Base-by-base conservation (phyloP, 2,797 vertebrate species). In the Myripristis murdjan region DNA sequence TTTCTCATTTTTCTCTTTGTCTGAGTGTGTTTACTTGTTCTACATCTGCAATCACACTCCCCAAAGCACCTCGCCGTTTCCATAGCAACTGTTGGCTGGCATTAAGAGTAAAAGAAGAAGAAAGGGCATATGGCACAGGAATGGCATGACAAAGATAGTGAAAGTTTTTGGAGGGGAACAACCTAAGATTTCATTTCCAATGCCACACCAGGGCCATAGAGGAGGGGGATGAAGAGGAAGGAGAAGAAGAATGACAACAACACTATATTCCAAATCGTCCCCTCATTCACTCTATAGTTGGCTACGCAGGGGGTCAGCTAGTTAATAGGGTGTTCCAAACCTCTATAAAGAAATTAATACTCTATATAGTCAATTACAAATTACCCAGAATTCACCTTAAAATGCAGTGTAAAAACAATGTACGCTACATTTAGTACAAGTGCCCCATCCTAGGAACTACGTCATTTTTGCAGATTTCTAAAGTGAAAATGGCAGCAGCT, bases 41-140 rank as follows among this genome's bases (percentile, higher is more conserved):
- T 86, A 94, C 83, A 74, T 93, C 95, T 94, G 84, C 90, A 91
- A 79, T 91, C 86, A 81, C 92, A 93, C 93, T 95, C 94, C 95
- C 95, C 92, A 92, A 95, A 95, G 94, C 94, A 90, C 92, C 90
- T 79, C 37, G n/a, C 75, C 22, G 95, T 99, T 96, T 83, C 97
- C 95, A 94, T 96, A 95, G 96, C 94, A 96, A 98, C 96, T 92
- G 90, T 82, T 92, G 89, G 94, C 94, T 93, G 92, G 87, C 91
- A 94, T 93, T 92, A 88, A 88, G 88, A 85, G 70, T 28, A 49
- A 79, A 77, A 76, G 73, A 59, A 78, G 53, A 66, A 84, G 58
- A 12, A 31, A 80, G 69, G 68, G 74, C 81, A 76, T 16, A 51
- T 61, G 79, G 43, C 64, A 83, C 73, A 81, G 79, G 78, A 76